Evolutionary conservation across 2,113 vertebrate genomes (phyloP), one percentile per base, ranked within the genome.

Genomic region (Cheilinus undulatus): DNA sequence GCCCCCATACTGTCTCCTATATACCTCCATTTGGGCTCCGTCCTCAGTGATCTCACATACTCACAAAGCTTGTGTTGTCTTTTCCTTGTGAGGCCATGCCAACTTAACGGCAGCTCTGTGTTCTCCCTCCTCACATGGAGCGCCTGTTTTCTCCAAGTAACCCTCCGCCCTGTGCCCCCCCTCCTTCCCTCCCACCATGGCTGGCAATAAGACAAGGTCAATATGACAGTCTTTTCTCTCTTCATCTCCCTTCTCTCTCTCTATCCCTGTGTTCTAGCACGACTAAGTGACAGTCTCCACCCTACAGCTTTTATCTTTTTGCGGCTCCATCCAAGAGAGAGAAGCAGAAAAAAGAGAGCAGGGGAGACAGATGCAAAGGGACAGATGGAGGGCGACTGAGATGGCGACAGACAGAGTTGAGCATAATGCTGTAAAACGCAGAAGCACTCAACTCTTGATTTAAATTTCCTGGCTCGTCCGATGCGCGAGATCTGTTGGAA

Each of bases 171-270:
- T 12, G 3, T 17, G 30, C 59, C 60, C 60, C 63, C 66, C 85
- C 76, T 15, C 38, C 40, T 82, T 76, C 19, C 42, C 42, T 82
- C 86, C 77, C 70, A 70, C 78, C 78, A 62, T 1, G 46, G 65
- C 81, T 90, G 89, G 87, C 90, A 89, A 81, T 77, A 70, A 82
- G 80, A 90, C 91, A 92, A 90, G 82, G 89, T 88, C 91, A 90
- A 89, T 80, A 89, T 82, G 83, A 90, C 82, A 67, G 75, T 62
- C 73, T 84, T 85, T 76, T 80, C 66, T 74, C 50, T 50, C 68
- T 51, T 67, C 75, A 67, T 83, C 72, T 88, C 73, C 82, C 53
- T 66, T 2, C 28, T 76, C 50, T 66, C 46, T 61, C 60, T 63
- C 59, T 61, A 32, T 45, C 53, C 62, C 70, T 79, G 69, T 67